These are phyloP conservation scores for Diarsia dahlii DNA, from an alignment of 2,888 invertebrate genomes.

Conservation along the genomic window DNA sequence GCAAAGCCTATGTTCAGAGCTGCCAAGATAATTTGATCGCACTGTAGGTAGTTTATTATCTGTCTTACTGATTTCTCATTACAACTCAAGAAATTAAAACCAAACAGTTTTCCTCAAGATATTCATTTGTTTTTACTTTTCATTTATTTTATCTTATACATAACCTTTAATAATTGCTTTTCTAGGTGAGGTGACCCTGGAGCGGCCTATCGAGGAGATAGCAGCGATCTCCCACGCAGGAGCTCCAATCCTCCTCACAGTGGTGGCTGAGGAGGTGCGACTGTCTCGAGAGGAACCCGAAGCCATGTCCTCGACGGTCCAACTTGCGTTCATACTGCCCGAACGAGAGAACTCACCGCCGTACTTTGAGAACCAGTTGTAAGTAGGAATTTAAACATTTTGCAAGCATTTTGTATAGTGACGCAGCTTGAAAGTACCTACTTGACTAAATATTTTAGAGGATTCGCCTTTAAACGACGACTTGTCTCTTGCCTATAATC, in stretches of 20 bases:
- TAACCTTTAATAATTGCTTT: constrained; percentile 39
- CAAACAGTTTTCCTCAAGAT: not conserved
- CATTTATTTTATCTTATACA: not conserved
- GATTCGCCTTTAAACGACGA: too few relatives aligned
- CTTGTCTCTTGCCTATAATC: not conserved
- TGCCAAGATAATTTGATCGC: too few relatives aligned
- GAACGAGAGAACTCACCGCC: constrained; percentile 94
- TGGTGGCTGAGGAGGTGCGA: constrained; percentile 96
- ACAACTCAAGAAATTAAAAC: too few relatives aligned
- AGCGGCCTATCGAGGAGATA: constrained; percentile 94
- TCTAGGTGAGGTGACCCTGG: constrained; percentile 87
- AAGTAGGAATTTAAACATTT: constrained; percentile 76
- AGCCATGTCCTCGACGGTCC: constrained; percentile 95
- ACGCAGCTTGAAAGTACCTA: not conserved
- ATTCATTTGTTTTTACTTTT: not conserved
- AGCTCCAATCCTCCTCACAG: constrained; percentile 95
- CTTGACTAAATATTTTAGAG: not conserved
- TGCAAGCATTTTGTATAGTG: not conserved
- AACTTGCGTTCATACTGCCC: constrained; percentile 95
- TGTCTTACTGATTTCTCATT: not conserved
- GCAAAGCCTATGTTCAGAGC: too few relatives aligned
- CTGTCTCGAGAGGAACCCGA: constrained; percentile 93
- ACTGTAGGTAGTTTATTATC: too few relatives aligned
- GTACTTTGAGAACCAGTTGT: constrained; percentile 95
- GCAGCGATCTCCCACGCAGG: constrained; percentile 95